phyloP scores from a whole-genome alignment of 2,113 vertebrate genomes.

The Oxyruncus cristatus region DNA sequence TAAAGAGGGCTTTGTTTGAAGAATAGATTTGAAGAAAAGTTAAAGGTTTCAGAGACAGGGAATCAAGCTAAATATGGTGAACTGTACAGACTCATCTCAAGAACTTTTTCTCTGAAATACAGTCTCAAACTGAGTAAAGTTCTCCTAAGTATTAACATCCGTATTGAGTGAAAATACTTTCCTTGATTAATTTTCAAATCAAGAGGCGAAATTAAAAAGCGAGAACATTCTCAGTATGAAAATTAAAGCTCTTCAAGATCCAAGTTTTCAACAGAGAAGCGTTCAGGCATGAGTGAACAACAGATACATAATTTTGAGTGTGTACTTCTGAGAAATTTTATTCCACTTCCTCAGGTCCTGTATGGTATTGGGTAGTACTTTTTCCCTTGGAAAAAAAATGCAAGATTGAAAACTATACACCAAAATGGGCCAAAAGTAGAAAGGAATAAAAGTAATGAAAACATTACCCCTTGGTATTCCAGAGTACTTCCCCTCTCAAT shows the following conservation, averaged over 20 bases:
- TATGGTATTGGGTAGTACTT: neutral
- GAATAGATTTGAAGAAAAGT: neutral
- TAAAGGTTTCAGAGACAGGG: neutral
- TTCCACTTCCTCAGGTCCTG: neutral
- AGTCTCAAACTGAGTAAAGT: neutral
- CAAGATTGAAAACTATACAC: neutral
- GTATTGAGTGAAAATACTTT: neutral
- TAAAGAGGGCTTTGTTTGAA: neutral
- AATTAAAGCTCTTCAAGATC: neutral
- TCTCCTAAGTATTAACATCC: neutral
- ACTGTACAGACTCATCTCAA: neutral
- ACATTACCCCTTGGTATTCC: neutral
- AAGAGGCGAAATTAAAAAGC: neutral
- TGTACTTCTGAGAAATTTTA: neutral
- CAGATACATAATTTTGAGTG: neutral
- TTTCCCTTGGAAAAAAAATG: neutral
- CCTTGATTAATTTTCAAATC: neutral
- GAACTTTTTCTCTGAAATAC: neutral
- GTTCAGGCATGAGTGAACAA: neutral
- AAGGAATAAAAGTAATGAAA: neutral
- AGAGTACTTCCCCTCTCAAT: neutral
- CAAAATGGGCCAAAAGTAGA: neutral
- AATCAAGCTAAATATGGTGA: neutral
- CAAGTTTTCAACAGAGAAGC: neutral
- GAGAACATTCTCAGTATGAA: neutral